phyloP scores from a whole-genome alignment of 2,888 invertebrate genomes.

The Drosophila longiperda region DNA sequence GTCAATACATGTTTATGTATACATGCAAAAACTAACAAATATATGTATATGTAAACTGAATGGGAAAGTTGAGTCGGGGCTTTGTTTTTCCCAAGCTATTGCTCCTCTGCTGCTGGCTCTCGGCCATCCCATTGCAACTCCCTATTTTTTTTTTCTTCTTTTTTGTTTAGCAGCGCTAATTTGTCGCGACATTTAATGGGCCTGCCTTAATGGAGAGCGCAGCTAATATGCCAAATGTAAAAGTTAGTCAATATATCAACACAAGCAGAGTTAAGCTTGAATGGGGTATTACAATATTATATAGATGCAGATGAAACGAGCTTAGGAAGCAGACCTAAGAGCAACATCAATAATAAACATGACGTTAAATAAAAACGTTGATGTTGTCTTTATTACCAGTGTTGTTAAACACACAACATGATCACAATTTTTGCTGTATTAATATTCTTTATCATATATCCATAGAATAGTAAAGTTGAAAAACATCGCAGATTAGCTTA shows the following conservation, averaged over 20 bases:
- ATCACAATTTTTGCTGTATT: not conserved
- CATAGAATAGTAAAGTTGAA: not conserved
- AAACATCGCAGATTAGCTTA: not conserved
- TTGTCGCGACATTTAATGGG: conserved; percentile 61
- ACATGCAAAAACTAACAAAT: not conserved
- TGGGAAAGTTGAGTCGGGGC: conserved; percentile 49
- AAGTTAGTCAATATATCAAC: conserved; percentile 6
- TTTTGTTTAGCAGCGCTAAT: conserved; percentile 35
- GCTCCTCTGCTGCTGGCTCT: not conserved
- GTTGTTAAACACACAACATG: not conserved
- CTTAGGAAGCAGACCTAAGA: conserved; percentile 20
- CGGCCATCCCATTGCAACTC: conserved; percentile 1
- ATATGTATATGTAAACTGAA: conserved; percentile 11
- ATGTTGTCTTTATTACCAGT: not conserved
- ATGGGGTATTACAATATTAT: not conserved
- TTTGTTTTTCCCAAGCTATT: conserved; percentile 5
- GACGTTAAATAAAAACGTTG: conserved; percentile 2
- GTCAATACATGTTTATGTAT: no score
- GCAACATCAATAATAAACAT: not conserved
- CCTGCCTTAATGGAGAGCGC: conserved; percentile 52
- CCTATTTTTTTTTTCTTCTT: not conserved
- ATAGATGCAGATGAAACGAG: conserved; percentile 22
- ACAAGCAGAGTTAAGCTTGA: not conserved
- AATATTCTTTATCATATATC: not conserved
- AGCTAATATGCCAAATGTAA: conserved; percentile 49